These are phyloP conservation scores for Pegea sp. DNA, from an alignment of 23 tunicate species.

Conservation along the genomic window DNA sequence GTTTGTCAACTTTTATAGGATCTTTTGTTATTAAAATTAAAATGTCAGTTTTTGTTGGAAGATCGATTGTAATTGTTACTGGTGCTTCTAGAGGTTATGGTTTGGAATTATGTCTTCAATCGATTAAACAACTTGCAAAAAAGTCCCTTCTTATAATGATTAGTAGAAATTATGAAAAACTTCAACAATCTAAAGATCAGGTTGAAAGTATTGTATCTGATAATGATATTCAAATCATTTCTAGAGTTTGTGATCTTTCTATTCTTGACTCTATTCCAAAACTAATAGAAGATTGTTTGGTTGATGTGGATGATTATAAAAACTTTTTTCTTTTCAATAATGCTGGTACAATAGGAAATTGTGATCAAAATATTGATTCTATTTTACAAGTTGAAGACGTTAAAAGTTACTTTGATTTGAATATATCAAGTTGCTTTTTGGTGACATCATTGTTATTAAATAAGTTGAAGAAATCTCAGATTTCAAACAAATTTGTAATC, in stretches of 20 bases:
- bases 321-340: constrained; percentile 25
- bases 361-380: constrained; percentile 1
- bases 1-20: no score
- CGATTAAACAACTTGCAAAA: constrained; percentile 3
- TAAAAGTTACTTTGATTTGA: constrained; percentile 12
- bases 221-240: constrained; percentile 1
- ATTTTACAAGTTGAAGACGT: constrained; percentile 8
- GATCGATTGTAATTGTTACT: constrained; percentile 28
- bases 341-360: constrained; percentile 50
- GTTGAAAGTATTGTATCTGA: background rate
- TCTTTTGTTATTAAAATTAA: no score
- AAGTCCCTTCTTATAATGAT: constrained; percentile 25
- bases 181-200: constrained; percentile 1
- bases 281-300: background rate
- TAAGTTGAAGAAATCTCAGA: background rate
- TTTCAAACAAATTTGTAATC: constrained; percentile 10
- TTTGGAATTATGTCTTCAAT: constrained; percentile 2
- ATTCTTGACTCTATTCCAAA: constrained; percentile 1
- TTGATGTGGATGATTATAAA: background rate
- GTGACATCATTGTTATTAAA: constrained; percentile 18
- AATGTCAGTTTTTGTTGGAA: background rate
- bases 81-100: constrained; percentile 74
- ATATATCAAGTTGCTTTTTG: constrained; percentile 16
- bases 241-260: constrained; percentile 5
- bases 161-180: constrained; percentile 20